A percentile compares a stretch with the other conserved stretches of the same genome.
Evolutionary conservation across 2,888 invertebrate genomes (phyloP).

Genomic region (Ichneumoninae sp.): DNA sequence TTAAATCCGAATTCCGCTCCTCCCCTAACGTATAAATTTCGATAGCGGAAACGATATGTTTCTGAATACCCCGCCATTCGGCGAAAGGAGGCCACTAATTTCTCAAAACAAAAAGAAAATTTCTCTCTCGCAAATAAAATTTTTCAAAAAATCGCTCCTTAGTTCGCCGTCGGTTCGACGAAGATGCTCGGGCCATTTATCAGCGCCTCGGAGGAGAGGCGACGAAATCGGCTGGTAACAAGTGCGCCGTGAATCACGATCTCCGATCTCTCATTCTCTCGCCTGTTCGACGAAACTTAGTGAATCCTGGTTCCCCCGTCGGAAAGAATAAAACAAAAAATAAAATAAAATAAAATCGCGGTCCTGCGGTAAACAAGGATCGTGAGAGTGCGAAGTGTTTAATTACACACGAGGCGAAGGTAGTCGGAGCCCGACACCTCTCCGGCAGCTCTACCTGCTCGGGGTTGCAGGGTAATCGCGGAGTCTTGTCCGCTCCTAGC

Average conservation of each 20-base stretch:
- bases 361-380: slow-evolving; percentile 44
- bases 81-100: too few relatives aligned
- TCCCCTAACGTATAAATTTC: slow-evolving; percentile 43
- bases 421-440: slow-evolving; percentile 49
- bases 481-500: slow-evolving; percentile 32
- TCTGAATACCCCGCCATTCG: not conserved
- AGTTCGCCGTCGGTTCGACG: not conserved
- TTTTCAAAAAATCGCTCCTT: too few relatives aligned
- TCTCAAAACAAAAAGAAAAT: not conserved
- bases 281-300: slow-evolving; percentile 3
- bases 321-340: not conserved
- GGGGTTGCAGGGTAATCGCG: slow-evolving; percentile 37
- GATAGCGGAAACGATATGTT: slow-evolving; percentile 34
- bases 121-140: not conserved
- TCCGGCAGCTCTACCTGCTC: slow-evolving; percentile 13
- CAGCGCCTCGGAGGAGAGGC: not conserved
- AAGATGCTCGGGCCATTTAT: not conserved
- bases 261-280: slow-evolving; percentile 36
- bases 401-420: slow-evolving; percentile 64
- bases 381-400: slow-evolving; percentile 68
- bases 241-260: slow-evolving; percentile 36
- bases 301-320: slow-evolving; percentile 1
- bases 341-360: not conserved
- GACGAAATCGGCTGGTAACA: slow-evolving; percentile 3
- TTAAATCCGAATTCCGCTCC: slow-evolving; percentile 34